Base-by-base conservation (phyloP, 2,888 invertebrate species). In the Thalpophila matura region DNA sequence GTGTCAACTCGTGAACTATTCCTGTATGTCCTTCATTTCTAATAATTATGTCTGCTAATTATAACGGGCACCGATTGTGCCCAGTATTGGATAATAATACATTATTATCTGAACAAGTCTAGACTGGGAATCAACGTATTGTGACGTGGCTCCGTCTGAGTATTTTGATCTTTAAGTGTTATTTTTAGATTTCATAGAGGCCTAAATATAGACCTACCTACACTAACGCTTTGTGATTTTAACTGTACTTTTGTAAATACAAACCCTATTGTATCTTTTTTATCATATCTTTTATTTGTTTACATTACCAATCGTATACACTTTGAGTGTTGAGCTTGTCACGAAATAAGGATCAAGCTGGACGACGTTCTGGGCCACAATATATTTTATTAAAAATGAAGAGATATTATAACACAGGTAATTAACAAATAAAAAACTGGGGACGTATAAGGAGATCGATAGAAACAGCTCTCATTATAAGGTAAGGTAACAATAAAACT, bases 21-120 rank as follows among this genome's bases (percentile, higher is more conserved):
- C 51, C 35, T 47, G 63, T 68, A 58, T 76, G 79, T 60, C 81
- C 79, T 78, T 79, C 77, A 65, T 70, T 71, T 54, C 54, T 59
- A 65, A 62, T 71, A 63, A 57, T 64, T 56, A 27, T 31, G 49
- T 63, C 70, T 70, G 66, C 69, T 72, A 75, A 74, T 71, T 65
- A 67, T 64, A 67, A 65, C 47, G 31, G 20, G 9, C 20, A 31
- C 27, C 7, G 53, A 67, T 64, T 69, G 54, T 46, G 45, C 35
- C 45, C 37, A 53, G 31, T 59, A 62, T 65, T 61, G 46, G 51
- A 60, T 70, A 68, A 64, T 62, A 67, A 60, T 63, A 62, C 47
- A 60, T 55, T 66, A 55, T 51, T 77, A 66, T 74, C 70, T 22
- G 7, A 35, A 35, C 45, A 37, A 47, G 66, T 79, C 72, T 69